phyloP scores from a whole-genome alignment of 2,888 invertebrate genomes.

The Teleogryllus oceanicus region DNA sequence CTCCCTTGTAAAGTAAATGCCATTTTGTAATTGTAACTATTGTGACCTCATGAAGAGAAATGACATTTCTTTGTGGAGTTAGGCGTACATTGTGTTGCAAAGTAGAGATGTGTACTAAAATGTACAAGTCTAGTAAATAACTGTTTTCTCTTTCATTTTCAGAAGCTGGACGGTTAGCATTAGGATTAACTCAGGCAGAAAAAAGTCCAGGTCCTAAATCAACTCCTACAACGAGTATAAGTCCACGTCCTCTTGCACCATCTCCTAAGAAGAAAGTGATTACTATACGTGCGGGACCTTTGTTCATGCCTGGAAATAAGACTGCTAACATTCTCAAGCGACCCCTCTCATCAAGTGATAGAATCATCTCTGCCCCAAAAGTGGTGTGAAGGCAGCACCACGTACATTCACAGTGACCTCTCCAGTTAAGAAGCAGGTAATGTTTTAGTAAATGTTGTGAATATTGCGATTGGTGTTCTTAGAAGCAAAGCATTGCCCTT shows the following conservation, averaged over 20 bases:
- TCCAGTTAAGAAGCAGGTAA: not conserved
- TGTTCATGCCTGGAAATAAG: slow-evolving; percentile 44
- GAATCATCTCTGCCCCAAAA: slow-evolving; percentile 25
- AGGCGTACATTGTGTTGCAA: no score
- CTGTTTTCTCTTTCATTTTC: slow-evolving; percentile 38
- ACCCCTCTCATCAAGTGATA: slow-evolving; percentile 22
- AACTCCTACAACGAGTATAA: slow-evolving; percentile 45
- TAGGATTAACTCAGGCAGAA: slow-evolving; percentile 53
- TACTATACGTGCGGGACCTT: slow-evolving; percentile 54
- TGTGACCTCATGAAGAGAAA: not conserved
- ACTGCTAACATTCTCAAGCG: slow-evolving; percentile 36
- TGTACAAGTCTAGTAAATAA: not conserved
- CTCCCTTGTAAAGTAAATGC: not conserved
- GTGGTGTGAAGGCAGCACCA: slow-evolving; percentile 23
- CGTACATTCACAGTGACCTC: slow-evolving; percentile 4
- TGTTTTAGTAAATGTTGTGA: no score
- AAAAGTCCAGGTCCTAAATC: slow-evolving; percentile 41
- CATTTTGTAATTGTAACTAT: not conserved
- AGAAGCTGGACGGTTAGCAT: slow-evolving; percentile 73
- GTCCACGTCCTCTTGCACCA: slow-evolving; percentile 27
- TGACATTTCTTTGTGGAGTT: not conserved
- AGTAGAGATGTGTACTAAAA: no score
- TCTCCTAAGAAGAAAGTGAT: slow-evolving; percentile 48
- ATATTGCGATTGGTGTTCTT: not conserved
- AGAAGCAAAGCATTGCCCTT: not conserved